Evolutionary conservation across 2,113 vertebrate genomes (phyloP), one percentile per base, ranked within the genome.

Genomic region (Dipodomys ordii): DNA sequence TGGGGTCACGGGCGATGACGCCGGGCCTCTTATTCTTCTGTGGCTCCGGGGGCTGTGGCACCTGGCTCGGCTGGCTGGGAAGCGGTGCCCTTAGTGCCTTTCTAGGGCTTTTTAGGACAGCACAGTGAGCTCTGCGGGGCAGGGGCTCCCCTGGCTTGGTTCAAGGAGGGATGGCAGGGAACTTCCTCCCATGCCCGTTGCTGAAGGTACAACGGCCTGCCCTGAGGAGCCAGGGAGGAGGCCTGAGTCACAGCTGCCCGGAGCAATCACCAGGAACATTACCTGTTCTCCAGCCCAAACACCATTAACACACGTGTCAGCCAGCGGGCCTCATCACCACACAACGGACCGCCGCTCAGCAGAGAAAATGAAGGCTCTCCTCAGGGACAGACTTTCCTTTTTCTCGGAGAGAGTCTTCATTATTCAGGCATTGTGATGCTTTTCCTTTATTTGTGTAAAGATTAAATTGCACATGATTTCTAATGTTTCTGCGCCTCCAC

Each of bases 381-480:
- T 98, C 97, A 96, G 99, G 98, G 98, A 99, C 98, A 98, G 53
- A 97, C 98, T 98, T 97, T 95, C 90, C 98, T 98, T 98, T 98
- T 97, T 97, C 98, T 98, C 98, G 77, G 86, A 97, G 98, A 98
- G 97, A 97, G 97, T 98, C 98, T 98, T 98, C 98, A 98, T 99
- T 99, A 99, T 98, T 98, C 98, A 98, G 98, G 97, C 98, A 98
- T 98, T 99, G 99, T 99, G 98, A 97, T 97, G 96, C 98, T 98
- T 98, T 98, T 93, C 98, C 98, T 99, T 99, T 99, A 99, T 99
- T 99, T 99, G 99, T 99, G 99, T 98, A 98, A 99, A 99, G 99
- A 99, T 99, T 99, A 99, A 99, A 99, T 99, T 99, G 99, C 99
- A 99, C 99, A 99, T 99, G 98, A 99, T 99, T 99, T 99, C 98